A percentile compares a stretch with the other conserved stretches of the same genome.
Conservation (phyloP, 2,113 vertebrate species). For the Thamnophis sirtalis region DNA sequence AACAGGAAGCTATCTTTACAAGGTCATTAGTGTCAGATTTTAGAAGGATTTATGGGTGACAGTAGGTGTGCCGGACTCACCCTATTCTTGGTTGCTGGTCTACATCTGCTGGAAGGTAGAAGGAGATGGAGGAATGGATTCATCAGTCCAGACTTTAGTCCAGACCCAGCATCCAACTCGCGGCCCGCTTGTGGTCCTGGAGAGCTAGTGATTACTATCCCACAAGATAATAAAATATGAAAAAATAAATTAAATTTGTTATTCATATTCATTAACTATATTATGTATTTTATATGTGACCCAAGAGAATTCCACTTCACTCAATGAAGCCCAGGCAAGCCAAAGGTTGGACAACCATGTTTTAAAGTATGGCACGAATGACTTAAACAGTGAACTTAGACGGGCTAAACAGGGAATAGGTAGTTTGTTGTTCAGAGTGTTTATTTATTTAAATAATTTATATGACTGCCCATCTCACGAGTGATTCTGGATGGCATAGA, state of each 20-base stretch:
- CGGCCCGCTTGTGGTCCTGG: not conserved
- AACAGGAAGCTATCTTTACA: conserved; percentile 57
- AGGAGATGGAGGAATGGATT: conserved; percentile 78
- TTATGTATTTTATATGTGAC: not conserved
- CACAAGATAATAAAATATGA: not conserved
- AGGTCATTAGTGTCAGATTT: conserved; percentile 58
- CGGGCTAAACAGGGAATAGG: not conserved
- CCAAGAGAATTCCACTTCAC: too few relatives aligned
- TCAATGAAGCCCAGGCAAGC: too few relatives aligned
- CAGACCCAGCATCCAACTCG: conserved; percentile 55
- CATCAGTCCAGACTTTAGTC: conserved; percentile 78
- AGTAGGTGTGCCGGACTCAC: conserved; percentile 77
- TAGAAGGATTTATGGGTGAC: conserved; percentile 83
- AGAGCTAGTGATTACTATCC: not conserved
- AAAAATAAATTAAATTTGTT: not conserved
- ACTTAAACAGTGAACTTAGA: too few relatives aligned
- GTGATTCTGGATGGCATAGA: too few relatives aligned
- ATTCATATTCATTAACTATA: not conserved
- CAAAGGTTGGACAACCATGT: too few relatives aligned
- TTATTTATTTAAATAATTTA: not conserved
- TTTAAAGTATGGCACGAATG: not conserved
- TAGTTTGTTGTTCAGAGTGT: not conserved
- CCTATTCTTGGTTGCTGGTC: conserved; percentile 76
- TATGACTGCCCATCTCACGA: not conserved
- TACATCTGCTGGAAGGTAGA: conserved; percentile 79